Conservation (phyloP, 2,797 vertebrate genomes). For the Xyrichtys novacula region DNA sequence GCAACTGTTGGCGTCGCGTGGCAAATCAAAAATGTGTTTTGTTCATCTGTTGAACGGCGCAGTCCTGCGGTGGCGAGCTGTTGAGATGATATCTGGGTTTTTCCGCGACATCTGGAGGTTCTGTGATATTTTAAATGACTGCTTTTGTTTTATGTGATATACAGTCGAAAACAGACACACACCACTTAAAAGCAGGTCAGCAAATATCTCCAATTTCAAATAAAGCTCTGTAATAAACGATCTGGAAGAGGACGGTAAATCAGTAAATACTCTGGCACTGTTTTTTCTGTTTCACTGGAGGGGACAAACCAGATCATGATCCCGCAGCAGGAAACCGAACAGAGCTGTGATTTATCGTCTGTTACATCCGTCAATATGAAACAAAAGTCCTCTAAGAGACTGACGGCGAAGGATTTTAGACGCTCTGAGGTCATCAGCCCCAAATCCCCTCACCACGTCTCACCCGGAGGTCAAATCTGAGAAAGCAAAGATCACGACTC, state of each 20-base stretch:
- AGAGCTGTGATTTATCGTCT: neutral
- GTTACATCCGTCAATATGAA: neutral
- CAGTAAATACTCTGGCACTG: neutral
- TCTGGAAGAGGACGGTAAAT: neutral
- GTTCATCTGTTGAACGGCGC: conserved; percentile 28
- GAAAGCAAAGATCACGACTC: neutral
- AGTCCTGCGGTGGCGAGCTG: conserved; percentile 25
- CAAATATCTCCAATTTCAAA: conserved; percentile 27
- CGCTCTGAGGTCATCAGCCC: conserved; percentile 9
- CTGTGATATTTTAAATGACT: conserved; percentile 31
- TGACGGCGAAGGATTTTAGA: neutral
- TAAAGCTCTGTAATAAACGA: conserved; percentile 11
- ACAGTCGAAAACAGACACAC: conserved; percentile 12
- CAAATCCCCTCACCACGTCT: conserved; percentile 16
- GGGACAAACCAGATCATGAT: conserved; percentile 8
- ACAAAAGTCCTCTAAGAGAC: neutral
- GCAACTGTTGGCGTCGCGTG: neutral
- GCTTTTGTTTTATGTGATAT: conserved; percentile 36
- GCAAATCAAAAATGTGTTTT: conserved; percentile 34
- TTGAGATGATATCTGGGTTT: conserved; percentile 36
- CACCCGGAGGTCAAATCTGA: conserved; percentile 6
- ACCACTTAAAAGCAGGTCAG: neutral
- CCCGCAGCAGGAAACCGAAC: neutral
- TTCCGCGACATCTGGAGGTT: conserved; percentile 41
- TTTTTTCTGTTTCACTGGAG: conserved; percentile 2